These are phyloP conservation scores for Orthonychiurus folsomi DNA, from an alignment of 2,888 invertebrate genomes.

Conservation along the genomic window DNA sequence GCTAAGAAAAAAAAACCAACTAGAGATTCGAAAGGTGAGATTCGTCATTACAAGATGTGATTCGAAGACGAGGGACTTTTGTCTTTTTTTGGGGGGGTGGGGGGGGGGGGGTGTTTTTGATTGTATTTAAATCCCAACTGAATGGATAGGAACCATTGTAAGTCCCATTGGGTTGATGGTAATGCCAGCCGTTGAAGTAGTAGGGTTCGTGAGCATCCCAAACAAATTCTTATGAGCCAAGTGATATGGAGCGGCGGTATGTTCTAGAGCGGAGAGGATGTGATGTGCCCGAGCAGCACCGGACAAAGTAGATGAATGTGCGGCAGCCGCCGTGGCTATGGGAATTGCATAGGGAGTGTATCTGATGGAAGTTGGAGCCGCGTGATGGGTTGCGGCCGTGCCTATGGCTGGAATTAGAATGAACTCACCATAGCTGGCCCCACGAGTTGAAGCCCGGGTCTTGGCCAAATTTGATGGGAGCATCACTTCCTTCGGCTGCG, in stretches of 20 bases:
- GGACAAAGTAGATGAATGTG: conserved; percentile 50
- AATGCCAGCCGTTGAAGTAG: conserved; percentile 37
- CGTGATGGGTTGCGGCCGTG: conserved; percentile 39
- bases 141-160: conserved; percentile 41
- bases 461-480: conserved; percentile 92
- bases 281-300: conserved; percentile 51
- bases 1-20: too few species aligned
- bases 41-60: too few species aligned
- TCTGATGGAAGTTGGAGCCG: conserved; percentile 41
- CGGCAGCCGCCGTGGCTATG: conserved; percentile 45
- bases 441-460: conserved; percentile 88
- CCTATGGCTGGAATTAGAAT: conserved; percentile 52
- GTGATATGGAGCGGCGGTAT: conserved; percentile 38
- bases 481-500: conserved; percentile 99
- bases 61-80: neutral
- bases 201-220: conserved; percentile 35
- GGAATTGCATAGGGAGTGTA: conserved; percentile 42
- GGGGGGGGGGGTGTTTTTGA: neutral
- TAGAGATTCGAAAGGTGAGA: too few species aligned
- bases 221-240: conserved; percentile 41
- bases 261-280: conserved; percentile 54
- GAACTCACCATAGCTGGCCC: conserved; percentile 92
- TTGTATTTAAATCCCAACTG: conserved; percentile 38
- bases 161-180: conserved; percentile 40
- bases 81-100: neutral